These are phyloP conservation scores for Oikopleura albicans DNA, from an alignment of 23 tunicate genomes.

Conservation along the genomic window DNA sequence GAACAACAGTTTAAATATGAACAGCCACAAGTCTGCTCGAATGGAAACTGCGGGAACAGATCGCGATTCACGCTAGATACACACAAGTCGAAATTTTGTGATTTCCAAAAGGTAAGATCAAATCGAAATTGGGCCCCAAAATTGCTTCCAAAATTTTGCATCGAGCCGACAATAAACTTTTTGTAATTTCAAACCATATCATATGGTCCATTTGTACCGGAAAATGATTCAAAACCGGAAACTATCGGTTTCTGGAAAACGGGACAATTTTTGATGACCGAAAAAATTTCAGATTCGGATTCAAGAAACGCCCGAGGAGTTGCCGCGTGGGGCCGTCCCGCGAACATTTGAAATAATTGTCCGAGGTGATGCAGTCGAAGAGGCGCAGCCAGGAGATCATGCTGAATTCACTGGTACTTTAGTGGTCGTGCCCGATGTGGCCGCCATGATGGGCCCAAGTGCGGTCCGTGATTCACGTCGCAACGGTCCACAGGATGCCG, in stretches of 20 bases:
- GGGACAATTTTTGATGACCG: too few species aligned
- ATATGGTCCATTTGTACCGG: too few species aligned
- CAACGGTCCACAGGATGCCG: slow-evolving; percentile 22
- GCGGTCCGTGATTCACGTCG: slow-evolving; percentile 5
- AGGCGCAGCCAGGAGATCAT: slow-evolving; percentile 86
- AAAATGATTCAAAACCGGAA: too few species aligned
- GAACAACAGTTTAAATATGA: slow-evolving; percentile 90
- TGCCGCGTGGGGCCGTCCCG: slow-evolving; percentile 81
- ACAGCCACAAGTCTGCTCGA: slow-evolving; percentile 79
- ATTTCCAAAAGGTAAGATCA: slow-evolving; percentile 84
- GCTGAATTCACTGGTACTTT: slow-evolving; percentile 75
- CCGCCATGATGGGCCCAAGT: slow-evolving; percentile 46
- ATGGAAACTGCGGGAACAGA: slow-evolving; percentile 85
- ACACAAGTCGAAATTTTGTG: slow-evolving; percentile 59
- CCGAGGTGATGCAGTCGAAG: slow-evolving; percentile 73
- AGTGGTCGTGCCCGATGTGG: slow-evolving; percentile 84
- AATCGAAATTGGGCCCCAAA: too few species aligned
- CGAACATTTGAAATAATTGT: slow-evolving; percentile 81
- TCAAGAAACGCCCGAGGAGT: slow-evolving; percentile 77
- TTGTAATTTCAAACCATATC: too few species aligned
- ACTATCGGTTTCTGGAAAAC: too few species aligned
- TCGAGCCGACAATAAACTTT: too few species aligned
- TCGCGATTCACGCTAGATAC: slow-evolving; percentile 50
- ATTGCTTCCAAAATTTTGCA: too few species aligned
- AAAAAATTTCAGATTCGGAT: too few species aligned